These are phyloP conservation scores for Sebastes jordani DNA, from an alignment of 2,797 vertebrate species.

Conservation along the genomic window DNA sequence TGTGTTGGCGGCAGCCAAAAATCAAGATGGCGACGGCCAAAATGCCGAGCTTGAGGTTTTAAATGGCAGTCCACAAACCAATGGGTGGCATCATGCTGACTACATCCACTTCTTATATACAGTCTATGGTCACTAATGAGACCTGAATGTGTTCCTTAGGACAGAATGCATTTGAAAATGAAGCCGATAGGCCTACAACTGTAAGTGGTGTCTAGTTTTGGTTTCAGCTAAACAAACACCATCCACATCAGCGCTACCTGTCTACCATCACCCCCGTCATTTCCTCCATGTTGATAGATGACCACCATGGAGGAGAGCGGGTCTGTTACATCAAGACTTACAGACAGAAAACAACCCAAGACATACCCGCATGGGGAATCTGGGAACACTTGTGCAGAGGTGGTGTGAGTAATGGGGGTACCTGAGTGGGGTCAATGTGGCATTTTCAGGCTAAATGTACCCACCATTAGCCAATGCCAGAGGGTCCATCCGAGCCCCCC, in stretches of 20 bases:
- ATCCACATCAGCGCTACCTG: background rate
- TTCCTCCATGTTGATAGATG: constrained; percentile 23
- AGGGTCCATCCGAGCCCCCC: constrained; percentile 27
- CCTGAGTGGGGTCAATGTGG: constrained; percentile 59
- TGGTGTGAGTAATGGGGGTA: constrained; percentile 65
- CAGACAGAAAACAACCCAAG: background rate
- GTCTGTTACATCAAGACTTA: constrained; percentile 13
- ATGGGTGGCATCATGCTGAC: rapidly evolving
- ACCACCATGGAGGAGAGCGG: background rate
- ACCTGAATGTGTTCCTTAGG: no score
- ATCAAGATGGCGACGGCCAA: no score
- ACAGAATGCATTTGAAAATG: no score
- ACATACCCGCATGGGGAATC: constrained; percentile 11
- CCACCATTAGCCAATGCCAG: constrained; percentile 64
- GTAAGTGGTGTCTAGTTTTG: background rate
- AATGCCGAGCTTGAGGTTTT: background rate
- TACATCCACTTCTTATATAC: background rate
- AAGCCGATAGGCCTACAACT: background rate
- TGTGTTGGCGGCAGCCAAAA: no score
- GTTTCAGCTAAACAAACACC: constrained; percentile 1
- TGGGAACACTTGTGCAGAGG: constrained; percentile 14
- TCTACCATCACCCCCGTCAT: background rate
- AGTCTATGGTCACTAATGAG: no score
- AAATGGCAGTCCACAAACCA: background rate
- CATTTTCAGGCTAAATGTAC: constrained; percentile 62